Percentiles rank a stretch among this genome's conserved stretches.
Conservation (phyloP, 2,888 invertebrate genomes). For the Pyrrhia umbra region DNA sequence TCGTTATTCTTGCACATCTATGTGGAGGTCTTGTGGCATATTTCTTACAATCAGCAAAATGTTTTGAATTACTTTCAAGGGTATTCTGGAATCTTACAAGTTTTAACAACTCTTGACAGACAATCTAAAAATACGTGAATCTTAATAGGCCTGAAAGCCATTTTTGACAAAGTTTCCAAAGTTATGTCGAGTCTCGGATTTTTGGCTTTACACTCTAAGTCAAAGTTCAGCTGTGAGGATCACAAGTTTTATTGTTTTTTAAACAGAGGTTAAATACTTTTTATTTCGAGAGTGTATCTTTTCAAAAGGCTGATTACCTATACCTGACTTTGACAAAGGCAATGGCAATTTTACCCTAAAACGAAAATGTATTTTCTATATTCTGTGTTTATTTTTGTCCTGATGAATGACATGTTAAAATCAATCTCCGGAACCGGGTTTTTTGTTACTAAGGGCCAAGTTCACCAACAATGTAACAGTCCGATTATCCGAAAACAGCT, state of each 20-base stretch:
- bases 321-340: neutral
- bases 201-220: slow-evolving; percentile 6
- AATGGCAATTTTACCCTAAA: neutral
- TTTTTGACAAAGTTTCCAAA: slow-evolving; percentile 15
- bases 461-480: no score
- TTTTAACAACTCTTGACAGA: slow-evolving; percentile 5
- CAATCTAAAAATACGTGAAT: slow-evolving; percentile 10
- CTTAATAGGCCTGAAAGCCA: slow-evolving; percentile 9
- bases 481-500: no score
- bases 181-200: slow-evolving; percentile 12
- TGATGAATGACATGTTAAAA: no score
- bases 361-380: neutral
- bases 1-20: neutral
- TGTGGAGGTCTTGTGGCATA: neutral
- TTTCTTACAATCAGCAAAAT: neutral
- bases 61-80: slow-evolving; percentile 4
- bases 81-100: neutral
- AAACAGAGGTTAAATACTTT: neutral
- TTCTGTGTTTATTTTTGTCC: no score
- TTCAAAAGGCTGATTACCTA: neutral
- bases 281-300: neutral
- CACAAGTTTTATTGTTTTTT: slow-evolving; percentile 6
- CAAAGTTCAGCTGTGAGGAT: neutral
- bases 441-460: no score
- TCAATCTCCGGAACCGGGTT: no score